phyloP scores from a whole-genome alignment of 2,113 vertebrate species.

The Macaca mulatta region DNA sequence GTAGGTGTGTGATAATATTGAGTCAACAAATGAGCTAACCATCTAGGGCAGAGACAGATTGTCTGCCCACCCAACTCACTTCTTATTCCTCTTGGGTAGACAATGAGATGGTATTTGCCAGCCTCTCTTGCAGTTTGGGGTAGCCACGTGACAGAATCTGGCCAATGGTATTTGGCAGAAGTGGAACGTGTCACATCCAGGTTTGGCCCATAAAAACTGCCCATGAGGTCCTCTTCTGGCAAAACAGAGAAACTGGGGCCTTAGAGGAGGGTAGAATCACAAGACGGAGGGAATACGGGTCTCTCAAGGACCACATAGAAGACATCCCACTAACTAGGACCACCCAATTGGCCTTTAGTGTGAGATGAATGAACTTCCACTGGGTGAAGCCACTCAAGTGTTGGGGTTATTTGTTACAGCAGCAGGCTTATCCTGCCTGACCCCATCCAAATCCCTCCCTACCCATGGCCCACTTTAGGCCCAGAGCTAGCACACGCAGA shows the following conservation, averaged over 20 bases:
- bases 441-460: fast-evolving
- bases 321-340: background rate
- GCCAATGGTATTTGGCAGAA: background rate
- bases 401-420: background rate
- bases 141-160: background rate
- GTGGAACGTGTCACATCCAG: no score
- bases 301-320: background rate
- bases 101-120: background rate
- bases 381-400: background rate
- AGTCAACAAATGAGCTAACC: background rate
- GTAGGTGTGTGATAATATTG: background rate
- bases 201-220: background rate
- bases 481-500: no score
- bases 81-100: background rate
- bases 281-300: background rate
- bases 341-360: background rate
- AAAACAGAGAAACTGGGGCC: background rate
- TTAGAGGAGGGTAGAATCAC: background rate
- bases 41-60: background rate
- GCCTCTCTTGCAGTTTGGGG: background rate
- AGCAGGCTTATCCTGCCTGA: background rate
- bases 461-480: background rate
- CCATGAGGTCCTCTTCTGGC: background rate
- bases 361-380: fast-evolving
- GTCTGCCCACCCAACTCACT: background rate